Evolutionary conservation across 2,113 vertebrate species (phyloP), one percentile per base, ranked within the genome.

Genomic region (Trematocara marginatum): DNA sequence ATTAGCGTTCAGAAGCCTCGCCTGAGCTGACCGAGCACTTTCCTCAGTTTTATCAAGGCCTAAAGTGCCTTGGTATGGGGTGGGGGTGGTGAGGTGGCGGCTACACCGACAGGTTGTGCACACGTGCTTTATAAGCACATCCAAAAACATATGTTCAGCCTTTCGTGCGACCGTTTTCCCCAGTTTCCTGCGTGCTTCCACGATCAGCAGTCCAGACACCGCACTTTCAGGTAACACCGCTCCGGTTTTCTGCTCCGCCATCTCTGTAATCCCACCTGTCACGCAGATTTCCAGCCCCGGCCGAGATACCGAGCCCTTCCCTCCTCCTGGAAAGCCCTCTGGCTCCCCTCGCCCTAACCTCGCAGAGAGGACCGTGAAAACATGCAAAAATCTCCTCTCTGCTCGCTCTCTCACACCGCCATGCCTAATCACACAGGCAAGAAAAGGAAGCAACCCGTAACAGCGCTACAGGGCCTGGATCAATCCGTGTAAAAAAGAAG

Each of bases 1-100:
- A 84, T 91, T 84, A 91, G 71, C 69, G 78, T 80, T 88, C 79
- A 83, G 83, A 80, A n/a, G 76, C 80, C 40, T 78, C 18, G 38
- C 66, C 59, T 26, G 71, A 13, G 93, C 94, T 94, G 94, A 94
- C 90, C 45, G 81, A 90, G 90, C 92, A 91, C 88, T 93, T 94
- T 90, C 85, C 80, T 54, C 5, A 2, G 20, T 86, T 92, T 92
- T 81, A 92, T 84, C 84, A 38, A 74, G 61, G 57, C 45, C 56
- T 82, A 35, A 89, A 84, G 85, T 49, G 80, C 79, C 86, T 57
- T 16, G 45, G 74, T 84, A 71, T 81, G 71, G 59, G 8, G 13
- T 18, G 34, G 16, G 0, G 9, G 1, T 38, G 59, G 59, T 20
- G 59, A 38, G 18, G 10, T 78, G 83, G 84, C n/a, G 81, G 74